Conservation (phyloP, 35 echinoderm and acorn worm species). For the Ophioderma brevispina region DNA sequence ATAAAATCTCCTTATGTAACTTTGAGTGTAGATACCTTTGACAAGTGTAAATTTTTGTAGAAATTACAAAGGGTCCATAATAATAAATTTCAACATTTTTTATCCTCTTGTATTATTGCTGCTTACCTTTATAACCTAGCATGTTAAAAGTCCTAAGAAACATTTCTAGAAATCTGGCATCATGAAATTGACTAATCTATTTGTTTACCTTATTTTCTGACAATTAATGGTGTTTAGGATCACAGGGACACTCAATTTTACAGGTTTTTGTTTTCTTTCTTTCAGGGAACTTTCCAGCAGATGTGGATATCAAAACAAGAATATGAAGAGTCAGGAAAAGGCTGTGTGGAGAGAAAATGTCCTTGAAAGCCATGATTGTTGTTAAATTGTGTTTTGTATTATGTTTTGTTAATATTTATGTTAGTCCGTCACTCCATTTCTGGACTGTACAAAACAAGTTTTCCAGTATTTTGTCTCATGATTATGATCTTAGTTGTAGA, state of each 20-base stretch:
- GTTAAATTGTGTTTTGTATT: not conserved
- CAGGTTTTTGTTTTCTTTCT: not conserved
- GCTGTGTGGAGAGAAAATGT: slow-evolving; percentile 94
- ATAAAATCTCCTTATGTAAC: too few relatives aligned
- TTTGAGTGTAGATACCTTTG: too few relatives aligned
- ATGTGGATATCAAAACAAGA: slow-evolving; percentile 99
- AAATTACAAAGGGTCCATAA: too few relatives aligned
- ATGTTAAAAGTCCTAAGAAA: too few relatives aligned
- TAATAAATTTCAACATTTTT: too few relatives aligned
- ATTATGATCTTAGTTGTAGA: too few relatives aligned
- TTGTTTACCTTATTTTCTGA: not conserved
- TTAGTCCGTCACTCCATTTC: too few relatives aligned
- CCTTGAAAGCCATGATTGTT: slow-evolving; percentile 43
- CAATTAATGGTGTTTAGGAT: not conserved
- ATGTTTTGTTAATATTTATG: not conserved
- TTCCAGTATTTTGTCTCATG: too few relatives aligned
- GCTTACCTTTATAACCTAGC: too few relatives aligned
- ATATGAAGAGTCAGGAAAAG: slow-evolving; percentile 94
- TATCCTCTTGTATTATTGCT: too few relatives aligned
- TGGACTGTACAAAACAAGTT: too few relatives aligned
- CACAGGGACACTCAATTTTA: not conserved
- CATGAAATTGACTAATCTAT: not conserved
- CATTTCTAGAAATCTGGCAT: not conserved
- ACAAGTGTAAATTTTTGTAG: too few relatives aligned
- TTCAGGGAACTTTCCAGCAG: slow-evolving; percentile 98